Conservation (phyloP, 2,113 vertebrate species). For the Mellivora capensis region DNA sequence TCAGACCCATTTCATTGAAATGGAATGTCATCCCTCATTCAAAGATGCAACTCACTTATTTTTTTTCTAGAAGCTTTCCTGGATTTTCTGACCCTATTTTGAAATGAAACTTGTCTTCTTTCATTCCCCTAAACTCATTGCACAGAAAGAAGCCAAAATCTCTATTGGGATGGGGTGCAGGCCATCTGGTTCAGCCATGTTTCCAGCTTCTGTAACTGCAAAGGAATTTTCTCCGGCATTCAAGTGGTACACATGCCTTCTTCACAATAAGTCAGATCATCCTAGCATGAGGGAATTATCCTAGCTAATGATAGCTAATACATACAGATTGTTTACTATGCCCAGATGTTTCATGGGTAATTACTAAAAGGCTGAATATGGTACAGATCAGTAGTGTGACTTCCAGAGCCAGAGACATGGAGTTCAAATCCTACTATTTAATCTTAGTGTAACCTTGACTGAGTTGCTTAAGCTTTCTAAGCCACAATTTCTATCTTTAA, state of each 20-base stretch:
- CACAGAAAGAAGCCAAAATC: neutral
- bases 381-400: neutral
- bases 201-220: neutral
- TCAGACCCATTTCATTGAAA: neutral
- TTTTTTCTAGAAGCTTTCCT: neutral
- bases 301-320: neutral
- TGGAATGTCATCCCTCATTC: neutral
- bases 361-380: neutral
- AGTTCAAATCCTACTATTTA: neutral
- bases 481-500: neutral
- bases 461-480: neutral
- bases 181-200: neutral
- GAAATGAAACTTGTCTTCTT: neutral
- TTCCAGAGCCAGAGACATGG: neutral
- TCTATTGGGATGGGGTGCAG: neutral
- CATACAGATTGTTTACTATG: neutral
- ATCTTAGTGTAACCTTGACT: neutral
- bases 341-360: neutral
- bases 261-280: neutral
- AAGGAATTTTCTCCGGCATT: neutral
- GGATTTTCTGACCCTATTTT: neutral
- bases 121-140: neutral
- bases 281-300: neutral
- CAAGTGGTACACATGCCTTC: neutral
- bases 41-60: neutral